phyloP scores from a whole-genome alignment of 1,140 invertebrate genomes.

The Hypsibius dujardini region DNA sequence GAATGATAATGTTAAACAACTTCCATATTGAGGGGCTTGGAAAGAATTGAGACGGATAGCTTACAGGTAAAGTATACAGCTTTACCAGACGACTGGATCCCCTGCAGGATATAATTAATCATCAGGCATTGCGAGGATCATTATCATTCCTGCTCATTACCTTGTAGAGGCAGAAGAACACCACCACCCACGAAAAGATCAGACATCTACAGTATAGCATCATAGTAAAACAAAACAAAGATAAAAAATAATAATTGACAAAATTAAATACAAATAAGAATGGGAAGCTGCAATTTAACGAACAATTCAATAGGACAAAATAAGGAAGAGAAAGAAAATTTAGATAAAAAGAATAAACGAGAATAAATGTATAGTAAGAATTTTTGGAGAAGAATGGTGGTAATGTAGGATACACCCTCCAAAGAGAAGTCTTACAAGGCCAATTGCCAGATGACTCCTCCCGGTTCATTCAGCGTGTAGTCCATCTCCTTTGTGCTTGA shows the following conservation, averaged over 20 bases:
- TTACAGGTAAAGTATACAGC: not conserved
- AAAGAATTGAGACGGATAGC: not conserved
- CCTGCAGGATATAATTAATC: not conserved
- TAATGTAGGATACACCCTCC: too few relatives aligned
- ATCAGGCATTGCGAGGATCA: too few relatives aligned
- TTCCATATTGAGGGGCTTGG: not conserved
- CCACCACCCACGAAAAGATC: not conserved
- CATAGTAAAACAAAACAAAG: not conserved
- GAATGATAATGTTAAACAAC: conserved; percentile 50
- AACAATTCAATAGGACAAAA: too few relatives aligned
- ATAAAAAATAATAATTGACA: not conserved
- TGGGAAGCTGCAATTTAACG: too few relatives aligned
- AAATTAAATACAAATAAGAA: not conserved
- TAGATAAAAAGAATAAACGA: too few relatives aligned
- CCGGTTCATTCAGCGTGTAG: not conserved
- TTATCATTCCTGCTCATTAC: too few relatives aligned
- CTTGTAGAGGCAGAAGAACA: not conserved
- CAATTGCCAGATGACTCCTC: not conserved
- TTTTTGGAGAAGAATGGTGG: too few relatives aligned
- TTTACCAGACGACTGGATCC: not conserved
- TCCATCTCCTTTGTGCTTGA: not conserved
- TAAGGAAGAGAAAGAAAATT: too few relatives aligned
- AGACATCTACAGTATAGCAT: not conserved
- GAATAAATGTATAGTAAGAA: too few relatives aligned
- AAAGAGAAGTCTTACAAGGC: not conserved